Conservation (phyloP, 2,888 invertebrate species). For the Zygogramma bicolorata region DNA sequence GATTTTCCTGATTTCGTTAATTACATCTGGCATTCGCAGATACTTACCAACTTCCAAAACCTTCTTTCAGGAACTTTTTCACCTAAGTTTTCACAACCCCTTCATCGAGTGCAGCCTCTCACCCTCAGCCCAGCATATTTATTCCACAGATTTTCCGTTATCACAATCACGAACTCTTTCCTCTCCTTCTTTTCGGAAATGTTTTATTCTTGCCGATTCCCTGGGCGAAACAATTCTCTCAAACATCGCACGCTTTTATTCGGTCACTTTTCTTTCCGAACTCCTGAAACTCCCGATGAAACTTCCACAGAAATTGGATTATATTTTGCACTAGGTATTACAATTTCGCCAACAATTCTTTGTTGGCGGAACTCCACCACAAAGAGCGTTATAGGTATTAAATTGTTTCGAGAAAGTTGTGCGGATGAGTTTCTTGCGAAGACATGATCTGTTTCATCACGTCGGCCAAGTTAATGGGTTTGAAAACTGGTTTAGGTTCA, state of each 20-base stretch:
- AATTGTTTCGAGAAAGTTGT: conserved; percentile 46
- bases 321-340: conserved; percentile 40
- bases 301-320: conserved; percentile 43
- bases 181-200: conserved; percentile 3
- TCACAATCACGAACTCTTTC: background rate
- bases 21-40: too few relatives aligned
- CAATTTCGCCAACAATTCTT: conserved; percentile 34
- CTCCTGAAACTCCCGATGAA: conserved; percentile 32
- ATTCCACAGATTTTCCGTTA: background rate
- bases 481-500: background rate
- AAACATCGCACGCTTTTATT: conserved; percentile 6
- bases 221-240: conserved; percentile 3
- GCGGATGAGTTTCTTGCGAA: background rate
- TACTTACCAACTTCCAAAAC: too few relatives aligned
- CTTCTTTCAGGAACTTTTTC: background rate
- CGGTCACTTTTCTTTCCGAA: conserved; percentile 34
- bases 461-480: background rate
- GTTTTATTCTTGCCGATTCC: background rate
- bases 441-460: conserved; percentile 5
- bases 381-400: conserved; percentile 41
- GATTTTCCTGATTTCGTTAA: too few relatives aligned
- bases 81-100: too few relatives aligned
- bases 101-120: background rate
- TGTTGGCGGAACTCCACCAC: conserved; percentile 37
- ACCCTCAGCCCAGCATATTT: background rate